Base-by-base conservation (phyloP, 2,797 vertebrate species). In the Rhynchonycteris naso region DNA sequence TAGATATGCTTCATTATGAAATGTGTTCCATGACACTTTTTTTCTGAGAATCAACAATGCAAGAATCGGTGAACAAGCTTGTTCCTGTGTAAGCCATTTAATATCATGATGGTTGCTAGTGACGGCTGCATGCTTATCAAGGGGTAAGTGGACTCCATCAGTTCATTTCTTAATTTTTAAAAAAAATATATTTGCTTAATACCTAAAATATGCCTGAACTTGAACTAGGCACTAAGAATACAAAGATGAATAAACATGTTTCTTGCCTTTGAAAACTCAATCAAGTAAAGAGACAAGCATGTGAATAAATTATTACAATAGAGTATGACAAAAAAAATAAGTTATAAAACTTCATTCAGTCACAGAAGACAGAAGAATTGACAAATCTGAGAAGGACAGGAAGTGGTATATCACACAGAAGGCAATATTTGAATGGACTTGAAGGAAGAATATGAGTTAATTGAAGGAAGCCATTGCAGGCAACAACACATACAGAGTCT, bases 101-200 rank as follows among this genome's bases (percentile, higher is more conserved):
- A 61, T 80, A 79, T 30, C 5, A 5, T 66, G 24, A 50, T 21
- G 72, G 38, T 66, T 95, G 38, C 76, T 71, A 69, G 38, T 78
- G 72, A 95, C 12, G 63, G 33, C 66, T 59, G 21, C 6, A 50
- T 80, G 88, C 76, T 94, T 82, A 75, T 54, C 63, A 92, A 94
- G 94, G 88, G 54, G 47, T 61, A 88, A 92, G 88, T 88, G n/a
- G 15, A 95, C 93, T 71, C 69, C 19, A 69, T 94, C 63, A 63
- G 50, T 68, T 94, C n/a, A 61, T 74, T 90, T 82, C 63, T 79
- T 65, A 94, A 92, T n/a, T 91, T 74, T 95, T 91, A 43, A 75
- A 89, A 52, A 50, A 93, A 94, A 82, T 93, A 82, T 93, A 95
- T 93, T 90, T 97, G 58, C 72, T 92, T 93, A 93, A 76, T 59